Percentiles rank a stretch among this genome's conserved stretches.
Conservation (phyloP, 2,888 invertebrate species). For the Aethes cnicana region DNA sequence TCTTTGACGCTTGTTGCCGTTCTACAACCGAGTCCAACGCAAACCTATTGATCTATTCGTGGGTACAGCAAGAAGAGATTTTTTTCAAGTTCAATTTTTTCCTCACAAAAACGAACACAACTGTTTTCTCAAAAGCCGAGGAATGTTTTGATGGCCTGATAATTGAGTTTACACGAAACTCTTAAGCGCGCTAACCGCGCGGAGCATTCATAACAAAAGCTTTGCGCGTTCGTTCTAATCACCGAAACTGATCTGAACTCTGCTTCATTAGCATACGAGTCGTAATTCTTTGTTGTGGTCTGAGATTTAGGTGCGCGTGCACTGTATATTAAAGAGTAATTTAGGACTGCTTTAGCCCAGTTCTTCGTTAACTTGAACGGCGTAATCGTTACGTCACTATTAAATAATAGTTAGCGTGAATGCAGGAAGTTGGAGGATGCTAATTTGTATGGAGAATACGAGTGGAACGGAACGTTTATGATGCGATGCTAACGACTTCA, state of each 20-base stretch:
- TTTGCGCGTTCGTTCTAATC: slow-evolving; percentile 19
- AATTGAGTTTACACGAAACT: slow-evolving; percentile 22
- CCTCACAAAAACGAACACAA: slow-evolving; percentile 1
- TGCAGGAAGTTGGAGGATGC: slow-evolving; percentile 5
- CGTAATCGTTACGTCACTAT: slow-evolving; percentile 22
- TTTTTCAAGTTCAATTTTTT: too few species aligned
- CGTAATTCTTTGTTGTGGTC: background rate
- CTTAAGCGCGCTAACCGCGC: slow-evolving; percentile 15
- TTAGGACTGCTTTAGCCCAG: slow-evolving; percentile 14
- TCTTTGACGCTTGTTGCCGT: too few species aligned
- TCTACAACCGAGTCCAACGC: too few species aligned
- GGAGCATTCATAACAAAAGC: slow-evolving; percentile 9
- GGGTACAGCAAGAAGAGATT: too few species aligned
- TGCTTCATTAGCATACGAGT: background rate
- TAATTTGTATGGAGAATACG: slow-evolving; percentile 1
- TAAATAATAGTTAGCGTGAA: slow-evolving; percentile 16
- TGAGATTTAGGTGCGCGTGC: background rate
- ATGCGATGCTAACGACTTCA: background rate
- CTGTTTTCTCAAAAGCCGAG: slow-evolving; percentile 7
- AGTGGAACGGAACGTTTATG: slow-evolving; percentile 3
- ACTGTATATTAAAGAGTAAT: background rate
- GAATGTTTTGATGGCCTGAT: slow-evolving; percentile 16
- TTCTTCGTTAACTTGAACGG: background rate
- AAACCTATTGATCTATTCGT: too few species aligned
- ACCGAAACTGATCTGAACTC: slow-evolving; percentile 1